Evolutionary conservation across 1,140 invertebrate genomes (phyloP).

Genomic region (Cydia fagiglandana): DNA sequence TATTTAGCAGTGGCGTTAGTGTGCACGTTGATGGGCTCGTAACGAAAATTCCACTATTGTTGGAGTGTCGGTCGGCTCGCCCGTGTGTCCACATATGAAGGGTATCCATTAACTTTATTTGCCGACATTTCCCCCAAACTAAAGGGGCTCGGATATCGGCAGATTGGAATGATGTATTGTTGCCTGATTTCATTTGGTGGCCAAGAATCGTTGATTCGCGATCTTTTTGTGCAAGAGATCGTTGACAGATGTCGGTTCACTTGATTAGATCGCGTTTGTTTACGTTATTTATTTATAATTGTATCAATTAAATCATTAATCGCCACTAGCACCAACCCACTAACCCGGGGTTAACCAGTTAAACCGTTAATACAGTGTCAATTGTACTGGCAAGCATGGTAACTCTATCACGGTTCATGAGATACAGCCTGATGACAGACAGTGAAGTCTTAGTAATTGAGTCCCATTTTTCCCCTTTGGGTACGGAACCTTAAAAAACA

Average conservation of each 20-base stretch:
- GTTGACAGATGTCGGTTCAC: neutral
- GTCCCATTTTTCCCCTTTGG: too few species aligned
- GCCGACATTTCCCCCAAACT: slow-evolving; percentile 52
- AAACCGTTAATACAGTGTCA: too few species aligned
- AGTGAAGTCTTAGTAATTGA: too few species aligned
- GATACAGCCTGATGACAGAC: too few species aligned
- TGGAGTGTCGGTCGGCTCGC: neutral
- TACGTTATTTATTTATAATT: neutral
- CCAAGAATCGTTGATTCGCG: slow-evolving; percentile 23
- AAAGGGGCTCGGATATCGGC: slow-evolving; percentile 51
- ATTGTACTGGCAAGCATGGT: too few species aligned
- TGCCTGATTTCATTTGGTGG: slow-evolving; percentile 48
- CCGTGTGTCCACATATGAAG: slow-evolving; percentile 40
- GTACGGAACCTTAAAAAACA: neutral
- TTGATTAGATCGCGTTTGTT: neutral
- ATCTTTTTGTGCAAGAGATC: neutral
- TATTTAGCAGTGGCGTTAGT: too few species aligned
- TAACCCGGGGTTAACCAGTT: too few species aligned
- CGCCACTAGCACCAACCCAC: too few species aligned
- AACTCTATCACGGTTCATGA: too few species aligned
- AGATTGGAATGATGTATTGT: slow-evolving; percentile 62
- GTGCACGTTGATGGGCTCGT: too few species aligned
- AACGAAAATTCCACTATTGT: neutral
- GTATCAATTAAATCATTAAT: too few species aligned
- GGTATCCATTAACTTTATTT: slow-evolving; percentile 67